Conservation (phyloP, 2,888 invertebrate species). For the Scaptomyza tumidula region DNA sequence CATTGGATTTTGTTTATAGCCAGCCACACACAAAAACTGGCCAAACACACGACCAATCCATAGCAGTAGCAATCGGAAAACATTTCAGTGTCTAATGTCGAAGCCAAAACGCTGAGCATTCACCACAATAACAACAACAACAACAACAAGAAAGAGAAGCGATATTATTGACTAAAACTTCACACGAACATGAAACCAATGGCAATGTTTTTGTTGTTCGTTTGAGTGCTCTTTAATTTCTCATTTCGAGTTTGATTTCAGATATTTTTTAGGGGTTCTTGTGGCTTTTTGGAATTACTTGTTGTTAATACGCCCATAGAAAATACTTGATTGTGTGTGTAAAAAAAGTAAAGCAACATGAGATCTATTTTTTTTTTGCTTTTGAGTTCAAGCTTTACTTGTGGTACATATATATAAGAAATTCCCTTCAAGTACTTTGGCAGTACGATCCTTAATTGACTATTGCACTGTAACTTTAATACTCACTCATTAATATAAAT, state of each 20-base stretch:
- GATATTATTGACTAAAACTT: conserved; percentile 28
- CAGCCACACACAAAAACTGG: conserved; percentile 16
- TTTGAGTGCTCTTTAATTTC: conserved; percentile 16
- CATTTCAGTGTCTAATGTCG: conserved; percentile 32
- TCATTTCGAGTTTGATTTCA: conserved; percentile 36
- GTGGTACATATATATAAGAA: neutral
- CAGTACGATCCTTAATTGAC: neutral
- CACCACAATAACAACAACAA: conserved; percentile 7
- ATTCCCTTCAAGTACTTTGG: neutral
- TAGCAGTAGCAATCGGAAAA: conserved; percentile 12
- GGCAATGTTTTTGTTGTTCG: conserved; percentile 12
- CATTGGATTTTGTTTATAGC: conserved; percentile 48
- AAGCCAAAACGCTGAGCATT: conserved; percentile 21
- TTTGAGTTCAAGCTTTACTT: neutral
- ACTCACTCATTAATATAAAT: neutral
- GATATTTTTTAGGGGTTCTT: conserved; percentile 9
- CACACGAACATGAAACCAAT: conserved; percentile 27
- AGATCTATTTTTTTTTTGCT: neutral
- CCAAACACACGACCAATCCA: conserved; percentile 15
- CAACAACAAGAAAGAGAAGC: conserved; percentile 2
- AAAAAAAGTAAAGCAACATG: no score
- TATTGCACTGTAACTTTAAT: neutral
- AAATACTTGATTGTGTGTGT: neutral
- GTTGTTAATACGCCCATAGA: conserved; percentile 9
- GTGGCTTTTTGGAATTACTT: neutral